Conservation (phyloP, 2,888 invertebrate genomes). For the Monoplex corrugatus region DNA sequence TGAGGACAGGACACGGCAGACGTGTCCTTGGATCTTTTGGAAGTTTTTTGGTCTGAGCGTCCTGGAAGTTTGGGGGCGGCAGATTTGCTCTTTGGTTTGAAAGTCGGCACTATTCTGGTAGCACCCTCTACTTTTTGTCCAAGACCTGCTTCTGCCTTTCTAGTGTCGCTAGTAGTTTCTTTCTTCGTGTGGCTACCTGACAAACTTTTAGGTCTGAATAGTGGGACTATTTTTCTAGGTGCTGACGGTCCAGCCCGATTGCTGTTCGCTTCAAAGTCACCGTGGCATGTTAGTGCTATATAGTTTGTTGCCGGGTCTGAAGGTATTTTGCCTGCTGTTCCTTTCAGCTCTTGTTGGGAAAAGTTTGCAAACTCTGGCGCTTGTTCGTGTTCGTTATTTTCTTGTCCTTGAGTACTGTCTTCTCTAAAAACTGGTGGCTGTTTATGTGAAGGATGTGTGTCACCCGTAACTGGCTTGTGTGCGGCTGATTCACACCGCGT, state of each 20-base stretch:
- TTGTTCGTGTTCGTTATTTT: not conserved
- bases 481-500: not conserved
- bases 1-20: not conserved
- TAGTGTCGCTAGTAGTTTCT: not conserved
- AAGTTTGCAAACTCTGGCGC: not conserved
- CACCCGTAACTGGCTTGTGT: not conserved
- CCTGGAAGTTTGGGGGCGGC: not conserved
- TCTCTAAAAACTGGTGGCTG: not conserved
- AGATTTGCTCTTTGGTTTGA: slow-evolving; percentile 52
- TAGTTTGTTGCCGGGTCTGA: too few species aligned
- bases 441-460: not conserved
- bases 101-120: slow-evolving; percentile 46
- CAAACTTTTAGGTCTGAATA: slow-evolving; percentile 45
- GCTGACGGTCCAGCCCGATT: not conserved
- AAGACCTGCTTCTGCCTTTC: not conserved
- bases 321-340: not conserved
- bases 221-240: slow-evolving; percentile 10
- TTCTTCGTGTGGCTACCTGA: not conserved
- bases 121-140: not conserved
- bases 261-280: not conserved
- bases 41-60: not conserved
- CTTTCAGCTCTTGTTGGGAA: not conserved
- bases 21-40: not conserved
- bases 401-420: not conserved
- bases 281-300: not conserved